A percentile compares a stretch with the other conserved stretches of the same genome.
Evolutionary conservation across 2,888 invertebrate species (phyloP).

Genomic region (Microctonus aethiopoides): DNA sequence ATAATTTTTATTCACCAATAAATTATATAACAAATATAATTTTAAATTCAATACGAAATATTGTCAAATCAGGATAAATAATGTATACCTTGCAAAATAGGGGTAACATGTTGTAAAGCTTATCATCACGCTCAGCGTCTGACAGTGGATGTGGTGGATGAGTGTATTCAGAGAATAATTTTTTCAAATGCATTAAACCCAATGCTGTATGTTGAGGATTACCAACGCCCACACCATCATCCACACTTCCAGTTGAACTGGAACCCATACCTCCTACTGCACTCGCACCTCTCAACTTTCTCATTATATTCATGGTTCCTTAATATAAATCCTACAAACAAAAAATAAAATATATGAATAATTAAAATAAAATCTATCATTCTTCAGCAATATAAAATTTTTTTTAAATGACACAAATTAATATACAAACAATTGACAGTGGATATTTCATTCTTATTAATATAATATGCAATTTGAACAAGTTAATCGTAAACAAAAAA

Average conservation of each 20-base stretch:
- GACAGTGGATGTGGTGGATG: conserved; percentile 86
- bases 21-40: not conserved
- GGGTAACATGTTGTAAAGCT: conserved; percentile 97
- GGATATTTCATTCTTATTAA: too few relatives aligned
- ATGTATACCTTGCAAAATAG: conserved; percentile 97
- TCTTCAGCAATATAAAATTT: not conserved
- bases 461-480: not conserved
- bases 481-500: not conserved
- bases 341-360: conserved; percentile 8
- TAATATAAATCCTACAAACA: conserved; percentile 28
- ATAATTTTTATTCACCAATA: too few relatives aligned
- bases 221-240: conserved; percentile 72
- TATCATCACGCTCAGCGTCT: conserved; percentile 88
- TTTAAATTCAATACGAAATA: not conserved
- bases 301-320: conserved; percentile 88
- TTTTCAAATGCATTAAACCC: conserved; percentile 95
- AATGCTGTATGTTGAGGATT: conserved; percentile 85
- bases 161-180: conserved; percentile 93
- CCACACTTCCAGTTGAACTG: conserved; percentile 68
- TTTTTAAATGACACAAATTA: not conserved
- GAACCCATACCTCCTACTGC: conserved; percentile 68
- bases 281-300: conserved; percentile 81
- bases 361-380: not conserved
- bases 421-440: too few relatives aligned
- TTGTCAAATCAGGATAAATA: too few relatives aligned